Conservation (phyloP, 2,797 vertebrate species). For the Oreortyx pictus region DNA sequence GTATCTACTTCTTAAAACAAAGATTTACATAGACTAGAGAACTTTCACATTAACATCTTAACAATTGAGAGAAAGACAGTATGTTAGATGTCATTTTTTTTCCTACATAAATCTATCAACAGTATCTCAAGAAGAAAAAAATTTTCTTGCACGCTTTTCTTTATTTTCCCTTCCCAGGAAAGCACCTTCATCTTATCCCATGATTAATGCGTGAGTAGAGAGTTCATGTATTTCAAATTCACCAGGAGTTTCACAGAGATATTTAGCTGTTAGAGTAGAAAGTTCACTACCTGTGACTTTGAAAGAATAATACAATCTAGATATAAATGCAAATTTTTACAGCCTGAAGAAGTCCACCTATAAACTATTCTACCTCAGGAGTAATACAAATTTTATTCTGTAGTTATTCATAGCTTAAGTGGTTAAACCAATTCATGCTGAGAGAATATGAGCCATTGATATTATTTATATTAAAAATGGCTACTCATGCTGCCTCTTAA, state of each 20-base stretch:
- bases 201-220: background rate
- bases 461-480: constrained; percentile 71
- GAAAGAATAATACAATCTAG: background rate
- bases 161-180: background rate
- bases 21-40: background rate
- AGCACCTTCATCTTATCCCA: background rate
- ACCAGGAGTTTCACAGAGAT: background rate
- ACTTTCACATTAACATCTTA: background rate
- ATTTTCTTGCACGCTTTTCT: too few relatives aligned
- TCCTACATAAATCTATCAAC: background rate
- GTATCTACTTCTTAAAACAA: background rate
- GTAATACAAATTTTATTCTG: background rate
- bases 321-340: constrained; percentile 13
- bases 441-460: constrained; percentile 61
- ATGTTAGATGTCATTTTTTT: background rate
- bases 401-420: constrained; percentile 67
- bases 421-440: constrained; percentile 64
- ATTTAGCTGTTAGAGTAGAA: background rate
- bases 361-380: background rate
- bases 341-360: background rate
- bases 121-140: background rate
- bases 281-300: background rate
- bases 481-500: constrained; percentile 68
- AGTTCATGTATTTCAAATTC: background rate
- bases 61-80: background rate